A percentile compares a stretch with the other conserved stretches of the same genome.
phyloP scores from a whole-genome alignment of 1,140 invertebrate species.

The Drosophila lacertosa region DNA sequence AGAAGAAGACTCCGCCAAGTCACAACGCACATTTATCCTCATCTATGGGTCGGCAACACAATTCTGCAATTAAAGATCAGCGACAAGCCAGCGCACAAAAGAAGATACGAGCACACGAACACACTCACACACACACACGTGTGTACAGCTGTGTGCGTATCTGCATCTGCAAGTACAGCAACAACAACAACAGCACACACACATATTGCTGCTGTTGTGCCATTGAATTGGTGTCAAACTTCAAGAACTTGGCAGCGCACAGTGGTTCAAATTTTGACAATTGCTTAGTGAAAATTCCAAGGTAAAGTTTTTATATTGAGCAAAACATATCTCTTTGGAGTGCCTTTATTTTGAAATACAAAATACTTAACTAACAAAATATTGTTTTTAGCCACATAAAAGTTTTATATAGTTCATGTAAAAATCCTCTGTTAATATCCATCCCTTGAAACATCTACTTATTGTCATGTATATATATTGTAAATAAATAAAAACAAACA shows the following conservation, averaged over 20 bases:
- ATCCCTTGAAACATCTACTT: no score
- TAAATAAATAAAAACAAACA: no score
- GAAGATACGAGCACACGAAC: constrained; percentile 15
- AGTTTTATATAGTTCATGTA: no score
- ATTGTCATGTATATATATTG: no score
- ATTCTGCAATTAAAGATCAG: constrained; percentile 77
- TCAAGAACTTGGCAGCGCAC: constrained; percentile 17
- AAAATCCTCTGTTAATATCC: no score
- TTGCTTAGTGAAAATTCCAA: no score
- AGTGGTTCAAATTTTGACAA: constrained; percentile 15
- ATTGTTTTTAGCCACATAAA: no score
- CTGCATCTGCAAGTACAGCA: constrained; percentile 43
- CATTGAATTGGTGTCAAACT: constrained; percentile 72
- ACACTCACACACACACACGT: constrained; percentile 11
- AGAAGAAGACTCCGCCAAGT: not conserved
- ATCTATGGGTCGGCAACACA: constrained; percentile 51
- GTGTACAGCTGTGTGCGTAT: constrained; percentile 22
- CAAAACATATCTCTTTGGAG: no score
- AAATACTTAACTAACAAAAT: no score
- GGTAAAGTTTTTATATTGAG: no score
- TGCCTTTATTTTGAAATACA: no score
- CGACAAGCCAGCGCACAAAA: constrained; percentile 48
- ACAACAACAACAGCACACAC: no score
- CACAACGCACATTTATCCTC: constrained; percentile 28
- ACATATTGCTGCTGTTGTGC: constrained; percentile 30